phyloP scores from a whole-genome alignment of 2,113 vertebrate species.

The Mirounga angustirostris region DNA sequence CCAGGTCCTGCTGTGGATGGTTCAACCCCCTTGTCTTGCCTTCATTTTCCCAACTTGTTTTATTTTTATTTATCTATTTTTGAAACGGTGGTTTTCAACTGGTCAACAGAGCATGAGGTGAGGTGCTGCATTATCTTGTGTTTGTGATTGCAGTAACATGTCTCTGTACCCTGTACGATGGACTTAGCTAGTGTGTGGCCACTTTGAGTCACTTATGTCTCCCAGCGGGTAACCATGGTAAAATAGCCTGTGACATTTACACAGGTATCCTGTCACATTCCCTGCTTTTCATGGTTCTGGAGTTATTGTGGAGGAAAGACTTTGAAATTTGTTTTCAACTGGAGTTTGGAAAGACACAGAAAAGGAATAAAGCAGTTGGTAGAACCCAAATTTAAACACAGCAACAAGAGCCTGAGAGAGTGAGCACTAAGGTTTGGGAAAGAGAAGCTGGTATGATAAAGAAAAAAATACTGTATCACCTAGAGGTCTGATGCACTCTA shows the following conservation, averaged over 20 bases:
- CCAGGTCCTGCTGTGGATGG: not conserved
- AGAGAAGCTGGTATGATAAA: not conserved
- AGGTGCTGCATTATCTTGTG: not conserved
- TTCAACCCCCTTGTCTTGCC: not conserved
- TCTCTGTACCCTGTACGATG: not conserved
- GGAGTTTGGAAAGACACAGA: not conserved
- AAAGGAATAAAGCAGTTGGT: not conserved
- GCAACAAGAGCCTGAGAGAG: not conserved
- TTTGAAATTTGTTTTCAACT: slow-evolving; percentile 37
- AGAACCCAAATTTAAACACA: not conserved
- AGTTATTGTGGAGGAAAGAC: not conserved
- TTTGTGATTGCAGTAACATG: not conserved
- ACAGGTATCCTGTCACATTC: not conserved
- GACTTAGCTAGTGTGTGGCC: not conserved
- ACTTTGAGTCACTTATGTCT: not conserved
- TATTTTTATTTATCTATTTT: not conserved
- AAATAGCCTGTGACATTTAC: slow-evolving; percentile 2
- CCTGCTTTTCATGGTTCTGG: not conserved
- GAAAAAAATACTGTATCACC: not conserved
- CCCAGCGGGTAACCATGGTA: no score
- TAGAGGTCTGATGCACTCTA: not conserved
- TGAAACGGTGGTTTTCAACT: not conserved
- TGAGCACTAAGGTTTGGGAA: not conserved
- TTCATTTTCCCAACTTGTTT: not conserved
- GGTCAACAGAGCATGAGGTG: not conserved